These are phyloP conservation scores for Hoplostethus mediterraneus DNA, from an alignment of 2,797 vertebrate genomes.

Conservation along the genomic window DNA sequence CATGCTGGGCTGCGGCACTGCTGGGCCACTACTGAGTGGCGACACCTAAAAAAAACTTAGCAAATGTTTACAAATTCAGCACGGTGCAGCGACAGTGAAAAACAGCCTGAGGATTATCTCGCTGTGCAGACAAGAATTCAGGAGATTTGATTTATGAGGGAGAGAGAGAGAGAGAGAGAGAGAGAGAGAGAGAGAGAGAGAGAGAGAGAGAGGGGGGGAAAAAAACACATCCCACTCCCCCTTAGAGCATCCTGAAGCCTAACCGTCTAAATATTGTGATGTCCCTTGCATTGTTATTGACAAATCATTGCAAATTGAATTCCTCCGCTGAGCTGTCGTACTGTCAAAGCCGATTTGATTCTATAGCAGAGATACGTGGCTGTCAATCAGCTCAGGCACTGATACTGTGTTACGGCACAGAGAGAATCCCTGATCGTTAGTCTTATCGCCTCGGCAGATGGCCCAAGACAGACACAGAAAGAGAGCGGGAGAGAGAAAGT, in stretches of 20 bases:
- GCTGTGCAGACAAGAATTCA: constrained; percentile 78
- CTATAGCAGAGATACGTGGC: constrained; percentile 71
- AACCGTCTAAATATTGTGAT: constrained; percentile 66
- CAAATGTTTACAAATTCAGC: constrained; percentile 76
- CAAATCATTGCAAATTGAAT: constrained; percentile 79
- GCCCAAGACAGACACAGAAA: constrained; percentile 8
- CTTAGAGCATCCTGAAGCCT: constrained; percentile 54
- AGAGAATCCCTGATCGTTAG: constrained; percentile 75
- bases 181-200: not conserved
- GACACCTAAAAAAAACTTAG: constrained; percentile 62
- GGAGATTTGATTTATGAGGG: constrained; percentile 79
- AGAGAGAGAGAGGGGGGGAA: not conserved
- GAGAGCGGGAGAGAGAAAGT: not conserved
- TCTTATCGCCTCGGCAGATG: constrained; percentile 67
- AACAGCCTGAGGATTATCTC: constrained; percentile 82
- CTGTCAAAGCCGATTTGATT: constrained; percentile 74
- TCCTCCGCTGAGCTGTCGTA: constrained; percentile 62
- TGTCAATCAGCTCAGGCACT: constrained; percentile 72
- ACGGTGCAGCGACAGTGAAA: constrained; percentile 68
- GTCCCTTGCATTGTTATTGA: constrained; percentile 73
- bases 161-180: constrained; percentile 23
- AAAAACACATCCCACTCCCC: constrained; percentile 23
- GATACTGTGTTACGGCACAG: constrained; percentile 67
- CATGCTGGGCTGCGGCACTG: constrained; percentile 62
- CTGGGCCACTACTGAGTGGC: constrained; percentile 64